Evolutionary conservation across 1,140 invertebrate species (phyloP).

Genomic region (Polypedilum vanderplanki): DNA sequence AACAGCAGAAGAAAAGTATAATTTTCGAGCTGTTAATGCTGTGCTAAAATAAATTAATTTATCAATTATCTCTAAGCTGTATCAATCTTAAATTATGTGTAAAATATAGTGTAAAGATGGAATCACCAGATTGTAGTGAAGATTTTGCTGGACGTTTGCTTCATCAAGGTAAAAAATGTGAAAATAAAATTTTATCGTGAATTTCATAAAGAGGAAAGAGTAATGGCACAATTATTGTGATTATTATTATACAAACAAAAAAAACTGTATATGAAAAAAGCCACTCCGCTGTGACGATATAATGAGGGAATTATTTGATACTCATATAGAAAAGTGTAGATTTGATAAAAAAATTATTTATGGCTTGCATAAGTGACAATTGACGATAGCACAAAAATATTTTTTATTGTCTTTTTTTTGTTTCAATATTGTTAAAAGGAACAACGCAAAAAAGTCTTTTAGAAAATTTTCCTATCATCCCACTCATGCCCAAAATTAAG

Average conservation of each 20-base stretch:
- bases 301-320: background rate
- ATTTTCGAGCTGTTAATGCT: background rate
- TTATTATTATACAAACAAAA: background rate
- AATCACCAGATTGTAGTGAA: slow-evolving; percentile 5
- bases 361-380: too few species aligned
- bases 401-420: too few species aligned
- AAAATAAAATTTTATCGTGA: background rate
- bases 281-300: background rate
- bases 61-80: background rate
- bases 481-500: background rate
- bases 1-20: background rate
- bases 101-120: slow-evolving; percentile 11
- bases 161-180: background rate
- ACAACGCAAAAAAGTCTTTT: background rate
- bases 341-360: background rate
- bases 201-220: background rate
- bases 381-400: too few species aligned
- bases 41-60: background rate
- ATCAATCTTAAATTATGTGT: background rate
- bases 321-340: background rate
- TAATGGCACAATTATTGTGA: too few species aligned
- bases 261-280: background rate
- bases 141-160: slow-evolving; percentile 19
- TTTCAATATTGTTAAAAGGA: too few species aligned
- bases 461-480: background rate